These are phyloP conservation scores for Patella vulgata DNA, from an alignment of 1,140 invertebrate species.

Conservation along the genomic window DNA sequence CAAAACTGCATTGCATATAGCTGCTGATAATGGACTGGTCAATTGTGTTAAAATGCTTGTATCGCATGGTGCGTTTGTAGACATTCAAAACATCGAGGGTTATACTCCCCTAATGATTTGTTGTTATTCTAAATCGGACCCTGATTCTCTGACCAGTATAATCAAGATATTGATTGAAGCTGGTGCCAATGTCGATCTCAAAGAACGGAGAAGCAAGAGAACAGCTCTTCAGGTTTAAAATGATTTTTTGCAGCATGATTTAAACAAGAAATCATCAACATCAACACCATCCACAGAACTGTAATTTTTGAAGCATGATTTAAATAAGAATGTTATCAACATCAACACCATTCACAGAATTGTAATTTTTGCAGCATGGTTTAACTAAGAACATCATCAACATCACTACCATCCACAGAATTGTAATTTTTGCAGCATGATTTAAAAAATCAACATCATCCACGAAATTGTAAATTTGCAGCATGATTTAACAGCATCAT, in stretches of 20 bases:
- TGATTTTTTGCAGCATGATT: not conserved
- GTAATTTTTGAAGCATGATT: no score
- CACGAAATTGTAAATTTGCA: no score
- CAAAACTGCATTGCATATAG: conserved; percentile 33
- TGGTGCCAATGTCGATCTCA: conserved; percentile 26
- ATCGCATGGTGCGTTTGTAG: conserved; percentile 24
- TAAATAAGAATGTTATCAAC: no score
- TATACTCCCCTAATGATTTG: conserved; percentile 31
- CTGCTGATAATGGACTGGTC: conserved; percentile 15
- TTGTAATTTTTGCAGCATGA: no score
- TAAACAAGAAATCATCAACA: not conserved
- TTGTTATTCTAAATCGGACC: conserved; percentile 9
- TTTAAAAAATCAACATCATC: no score
- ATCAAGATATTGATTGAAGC: conserved; percentile 25
- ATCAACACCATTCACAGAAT: no score
- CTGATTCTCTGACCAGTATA: conserved; percentile 6
- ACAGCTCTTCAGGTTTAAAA: conserved; percentile 32
- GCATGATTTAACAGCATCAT: no score
- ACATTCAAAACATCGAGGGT: conserved; percentile 26
- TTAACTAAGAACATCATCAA: no score
- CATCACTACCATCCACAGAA: no score
- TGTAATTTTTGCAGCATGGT: no score
- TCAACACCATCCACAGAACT: no score
- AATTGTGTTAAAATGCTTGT: conserved; percentile 27
- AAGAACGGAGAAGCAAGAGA: conserved; percentile 21